These are phyloP conservation scores for Cygnus buccinator DNA, from an alignment of 2,113 vertebrate genomes.

Conservation along the genomic window DNA sequence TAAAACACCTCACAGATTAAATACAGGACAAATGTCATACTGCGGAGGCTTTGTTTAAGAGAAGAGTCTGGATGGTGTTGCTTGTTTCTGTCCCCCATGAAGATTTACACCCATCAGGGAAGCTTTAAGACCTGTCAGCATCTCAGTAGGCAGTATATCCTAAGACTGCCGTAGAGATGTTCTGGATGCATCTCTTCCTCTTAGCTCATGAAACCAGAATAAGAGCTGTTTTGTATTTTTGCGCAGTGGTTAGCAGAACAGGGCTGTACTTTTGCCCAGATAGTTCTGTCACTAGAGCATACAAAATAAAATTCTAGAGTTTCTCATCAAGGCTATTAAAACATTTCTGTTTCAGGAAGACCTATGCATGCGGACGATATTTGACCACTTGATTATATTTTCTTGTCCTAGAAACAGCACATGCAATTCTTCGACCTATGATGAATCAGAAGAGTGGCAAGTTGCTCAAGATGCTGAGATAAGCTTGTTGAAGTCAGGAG, in stretches of 20 bases:
- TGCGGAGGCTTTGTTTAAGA: background rate
- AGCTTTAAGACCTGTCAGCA: background rate
- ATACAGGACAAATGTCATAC: background rate
- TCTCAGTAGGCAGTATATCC: background rate
- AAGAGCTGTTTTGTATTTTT: background rate
- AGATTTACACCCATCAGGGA: background rate
- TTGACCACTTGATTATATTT: background rate
- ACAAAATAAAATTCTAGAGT: background rate
- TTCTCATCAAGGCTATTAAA: background rate
- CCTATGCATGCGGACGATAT: background rate
- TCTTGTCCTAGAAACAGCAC: conserved; percentile 76
- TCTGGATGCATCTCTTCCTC: background rate
- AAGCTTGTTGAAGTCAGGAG: conserved; percentile 90
- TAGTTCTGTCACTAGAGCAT: background rate
- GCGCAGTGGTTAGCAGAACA: background rate
- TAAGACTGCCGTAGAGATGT: background rate
- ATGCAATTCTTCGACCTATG: conserved; percentile 77
- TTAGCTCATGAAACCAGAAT: background rate
- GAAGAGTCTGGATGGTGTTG: background rate
- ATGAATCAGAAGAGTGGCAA: conserved; percentile 82
- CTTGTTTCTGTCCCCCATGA: background rate
- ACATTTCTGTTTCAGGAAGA: background rate
- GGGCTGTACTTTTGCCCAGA: background rate
- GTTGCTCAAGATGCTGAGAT: conserved; percentile 90
- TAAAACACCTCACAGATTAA: background rate